Evolutionary conservation across 1,140 invertebrate species (phyloP), one percentile per base, ranked within the genome.

Genomic region (Drosophila miranda): DNA sequence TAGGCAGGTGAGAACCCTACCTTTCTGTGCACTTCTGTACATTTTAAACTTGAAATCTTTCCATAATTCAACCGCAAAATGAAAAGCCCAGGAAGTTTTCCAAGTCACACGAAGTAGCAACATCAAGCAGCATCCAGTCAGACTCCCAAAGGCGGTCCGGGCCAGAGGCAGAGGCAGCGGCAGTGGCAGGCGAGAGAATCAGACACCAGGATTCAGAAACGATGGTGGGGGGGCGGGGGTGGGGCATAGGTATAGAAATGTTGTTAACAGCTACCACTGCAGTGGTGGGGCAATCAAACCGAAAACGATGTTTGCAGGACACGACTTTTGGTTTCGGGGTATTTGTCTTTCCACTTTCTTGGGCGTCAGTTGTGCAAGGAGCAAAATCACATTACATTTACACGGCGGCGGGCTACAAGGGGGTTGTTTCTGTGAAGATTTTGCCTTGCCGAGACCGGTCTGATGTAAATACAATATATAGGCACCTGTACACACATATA

Each of bases 261-360:
- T 49, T 59, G 45, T 59, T 59, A 50, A 59, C 46, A 59, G 57
- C 45, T 57, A 38, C 11, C 34, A 38, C 34, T 38, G 11, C 34
- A 38, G 34, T 38, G 34, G 11, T 38, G 34, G 34, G 34, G 34
- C 11, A 19, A 46, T 14, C 44, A 19, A 19, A 46, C 44, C 44
- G 44, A 46, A 46, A 46, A 46, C 44, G 44, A 46, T 46, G 44
- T 46, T 21, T 34, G 16, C 50, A 52, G 50, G 61, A 23, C 42
- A 60, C 9, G 50, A 45, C 56, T 52, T 57, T 64, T 64, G 58
- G 41, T 73, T 73, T 76, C 54, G 34, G 67, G 56, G 46, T 74
- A 34, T 69, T 70, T 72, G 45, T 58, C 30, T 52, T 67, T 61
- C 44, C 61, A 66, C 61, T 71, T 71, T 60, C 56, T 44, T 55